These are phyloP conservation scores for Cheirogaleus major DNA, from an alignment of 2,797 vertebrate genomes.

Conservation along the genomic window DNA sequence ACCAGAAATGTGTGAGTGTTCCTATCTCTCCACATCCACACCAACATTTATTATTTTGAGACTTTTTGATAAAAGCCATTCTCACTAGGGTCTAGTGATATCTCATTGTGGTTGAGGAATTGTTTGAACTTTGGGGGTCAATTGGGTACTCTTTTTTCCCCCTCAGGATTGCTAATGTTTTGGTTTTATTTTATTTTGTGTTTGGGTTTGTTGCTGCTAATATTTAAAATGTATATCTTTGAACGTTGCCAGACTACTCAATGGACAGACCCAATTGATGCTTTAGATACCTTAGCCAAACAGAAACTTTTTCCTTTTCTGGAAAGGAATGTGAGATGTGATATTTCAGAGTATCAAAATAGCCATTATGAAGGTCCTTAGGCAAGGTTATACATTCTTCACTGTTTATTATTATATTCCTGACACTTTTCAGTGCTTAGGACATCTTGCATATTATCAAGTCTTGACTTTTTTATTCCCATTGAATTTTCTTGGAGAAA, in stretches of 20 bases:
- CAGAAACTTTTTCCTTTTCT: not conserved
- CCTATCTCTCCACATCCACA: no score
- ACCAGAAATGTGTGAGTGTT: no score
- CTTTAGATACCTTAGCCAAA: not conserved
- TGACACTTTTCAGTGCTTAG: not conserved
- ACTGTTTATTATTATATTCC: not conserved
- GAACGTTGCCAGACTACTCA: not conserved
- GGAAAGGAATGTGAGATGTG: not conserved
- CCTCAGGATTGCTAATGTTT: not conserved
- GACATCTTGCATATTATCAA: not conserved
- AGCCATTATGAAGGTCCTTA: not conserved
- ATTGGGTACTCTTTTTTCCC: no score
- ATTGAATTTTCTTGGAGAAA: not conserved
- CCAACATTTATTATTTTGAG: no score
- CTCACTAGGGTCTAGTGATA: no score
- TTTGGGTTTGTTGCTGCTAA: not conserved
- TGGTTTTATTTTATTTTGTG: not conserved
- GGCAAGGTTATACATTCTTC: not conserved
- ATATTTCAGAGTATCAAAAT: not conserved
- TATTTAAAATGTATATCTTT: not conserved
- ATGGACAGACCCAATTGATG: not conserved
- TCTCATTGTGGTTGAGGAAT: not conserved
- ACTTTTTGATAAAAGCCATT: no score
- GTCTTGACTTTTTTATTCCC: not conserved
- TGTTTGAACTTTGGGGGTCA: not conserved